phyloP scores from a whole-genome alignment of 2,888 invertebrate species.

The Papilio gigon region DNA sequence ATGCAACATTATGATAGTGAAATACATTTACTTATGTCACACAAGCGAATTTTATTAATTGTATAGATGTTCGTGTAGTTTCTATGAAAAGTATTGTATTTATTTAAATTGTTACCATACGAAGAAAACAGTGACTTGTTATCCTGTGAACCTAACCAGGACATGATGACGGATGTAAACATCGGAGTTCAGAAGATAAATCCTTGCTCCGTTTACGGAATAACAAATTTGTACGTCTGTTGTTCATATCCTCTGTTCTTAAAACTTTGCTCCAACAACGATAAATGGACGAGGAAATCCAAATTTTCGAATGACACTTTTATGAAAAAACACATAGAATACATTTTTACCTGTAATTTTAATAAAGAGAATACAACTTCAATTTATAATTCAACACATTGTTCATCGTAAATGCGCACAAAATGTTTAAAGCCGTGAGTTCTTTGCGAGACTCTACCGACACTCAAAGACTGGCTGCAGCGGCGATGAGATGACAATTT shows the following conservation, averaged over 20 bases:
- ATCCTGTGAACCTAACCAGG: background rate
- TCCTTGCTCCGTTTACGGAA: background rate
- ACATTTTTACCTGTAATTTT: background rate
- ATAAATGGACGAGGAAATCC: background rate
- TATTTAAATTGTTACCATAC: background rate
- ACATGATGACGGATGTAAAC: background rate
- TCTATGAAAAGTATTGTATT: background rate
- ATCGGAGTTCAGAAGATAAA: background rate
- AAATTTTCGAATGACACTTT: background rate
- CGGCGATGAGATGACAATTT: constrained; percentile 1
- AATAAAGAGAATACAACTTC: background rate
- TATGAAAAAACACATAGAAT: background rate
- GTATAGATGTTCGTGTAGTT: background rate
- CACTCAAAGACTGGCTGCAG: constrained; percentile 13
- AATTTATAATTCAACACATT: background rate
- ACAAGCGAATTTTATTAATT: too few species aligned
- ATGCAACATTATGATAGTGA: too few species aligned
- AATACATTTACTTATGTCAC: too few species aligned
- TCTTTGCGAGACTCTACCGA: background rate
- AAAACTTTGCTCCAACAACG: background rate
- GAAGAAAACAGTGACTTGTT: background rate
- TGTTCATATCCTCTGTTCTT: background rate
- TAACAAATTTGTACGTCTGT: background rate
- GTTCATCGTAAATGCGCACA: background rate
- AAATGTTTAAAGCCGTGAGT: background rate